These are phyloP conservation scores for Heliconius melpomene DNA, from an alignment of 1,140 invertebrate species.

Conservation along the genomic window DNA sequence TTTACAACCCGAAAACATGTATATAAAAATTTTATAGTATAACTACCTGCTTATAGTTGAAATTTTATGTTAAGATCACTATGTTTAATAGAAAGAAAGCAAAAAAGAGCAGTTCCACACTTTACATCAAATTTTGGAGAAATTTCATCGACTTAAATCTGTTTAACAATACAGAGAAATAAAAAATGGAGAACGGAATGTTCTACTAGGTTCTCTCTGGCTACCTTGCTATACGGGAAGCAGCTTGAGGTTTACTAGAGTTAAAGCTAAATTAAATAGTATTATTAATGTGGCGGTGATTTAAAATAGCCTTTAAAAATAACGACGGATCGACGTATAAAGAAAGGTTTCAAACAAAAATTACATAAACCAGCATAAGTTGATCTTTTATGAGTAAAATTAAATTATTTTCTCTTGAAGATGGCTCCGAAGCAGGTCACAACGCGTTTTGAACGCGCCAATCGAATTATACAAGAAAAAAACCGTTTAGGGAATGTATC, in stretches of 20 bases:
- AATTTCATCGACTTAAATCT: no score
- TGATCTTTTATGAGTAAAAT: slow-evolving; percentile 28
- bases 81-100: no score
- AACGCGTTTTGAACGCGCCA: slow-evolving; percentile 14
- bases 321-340: slow-evolving; percentile 10
- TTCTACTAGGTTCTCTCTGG: no score
- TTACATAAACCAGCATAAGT: not conserved
- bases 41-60: not conserved
- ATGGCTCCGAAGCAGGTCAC: slow-evolving; percentile 20
- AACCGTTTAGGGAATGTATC: not conserved
- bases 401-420: slow-evolving; percentile 29
- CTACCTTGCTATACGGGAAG: no score
- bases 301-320: slow-evolving; percentile 24
- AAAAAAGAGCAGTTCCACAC: no score
- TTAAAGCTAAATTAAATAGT: not conserved
- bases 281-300: not conserved
- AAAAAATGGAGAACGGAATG: no score
- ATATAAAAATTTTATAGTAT: slow-evolving; percentile 1
- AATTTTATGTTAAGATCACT: not conserved
- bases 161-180: no score
- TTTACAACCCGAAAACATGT: slow-evolving; percentile 6
- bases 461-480: slow-evolving; percentile 23
- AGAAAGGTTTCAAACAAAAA: not conserved
- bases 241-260: not conserved
- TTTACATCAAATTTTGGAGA: no score